A percentile compares a stretch with the other conserved stretches of the same genome.
These are phyloP conservation scores for Todiramphus chloris DNA, from an alignment of 2,113 vertebrate species.

Conservation along the genomic window DNA sequence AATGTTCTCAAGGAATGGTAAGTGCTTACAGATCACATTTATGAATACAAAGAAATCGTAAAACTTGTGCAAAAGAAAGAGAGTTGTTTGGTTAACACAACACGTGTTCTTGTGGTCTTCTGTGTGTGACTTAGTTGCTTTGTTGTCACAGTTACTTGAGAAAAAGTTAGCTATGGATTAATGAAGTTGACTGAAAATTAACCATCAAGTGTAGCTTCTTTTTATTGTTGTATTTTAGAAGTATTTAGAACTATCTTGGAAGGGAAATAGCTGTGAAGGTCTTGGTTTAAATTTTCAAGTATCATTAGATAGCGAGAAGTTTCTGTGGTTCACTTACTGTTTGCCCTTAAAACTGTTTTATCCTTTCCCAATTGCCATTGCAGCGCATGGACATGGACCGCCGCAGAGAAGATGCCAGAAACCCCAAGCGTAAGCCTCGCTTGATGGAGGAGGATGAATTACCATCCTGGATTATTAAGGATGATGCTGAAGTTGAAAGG, in stretches of 20 bases:
- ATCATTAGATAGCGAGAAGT: neutral
- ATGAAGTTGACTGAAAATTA: neutral
- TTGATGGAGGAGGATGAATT: conserved; percentile 97
- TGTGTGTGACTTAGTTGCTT: neutral
- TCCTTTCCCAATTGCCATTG: neutral
- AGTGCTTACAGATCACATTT: neutral
- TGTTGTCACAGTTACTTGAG: neutral
- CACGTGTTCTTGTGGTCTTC: neutral
- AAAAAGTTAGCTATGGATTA: neutral
- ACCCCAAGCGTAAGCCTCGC: conserved; percentile 92
- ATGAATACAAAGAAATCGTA: neutral
- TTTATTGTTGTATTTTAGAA: neutral
- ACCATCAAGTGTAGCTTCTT: neutral
- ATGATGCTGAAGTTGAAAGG: conserved; percentile 95
- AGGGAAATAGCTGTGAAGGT: neutral
- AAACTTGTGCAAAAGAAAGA: neutral
- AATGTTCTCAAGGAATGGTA: neutral
- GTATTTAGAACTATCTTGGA: neutral
- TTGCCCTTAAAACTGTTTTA: neutral
- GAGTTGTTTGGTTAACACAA: neutral
- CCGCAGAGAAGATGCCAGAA: conserved; percentile 93
- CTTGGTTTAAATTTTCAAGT: neutral
- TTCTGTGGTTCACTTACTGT: neutral
- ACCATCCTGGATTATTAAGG: conserved; percentile 97
- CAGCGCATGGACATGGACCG: conserved; percentile 97